These are phyloP conservation scores for Drosophila mettleri DNA, from an alignment of 2,888 invertebrate species.

Conservation along the genomic window DNA sequence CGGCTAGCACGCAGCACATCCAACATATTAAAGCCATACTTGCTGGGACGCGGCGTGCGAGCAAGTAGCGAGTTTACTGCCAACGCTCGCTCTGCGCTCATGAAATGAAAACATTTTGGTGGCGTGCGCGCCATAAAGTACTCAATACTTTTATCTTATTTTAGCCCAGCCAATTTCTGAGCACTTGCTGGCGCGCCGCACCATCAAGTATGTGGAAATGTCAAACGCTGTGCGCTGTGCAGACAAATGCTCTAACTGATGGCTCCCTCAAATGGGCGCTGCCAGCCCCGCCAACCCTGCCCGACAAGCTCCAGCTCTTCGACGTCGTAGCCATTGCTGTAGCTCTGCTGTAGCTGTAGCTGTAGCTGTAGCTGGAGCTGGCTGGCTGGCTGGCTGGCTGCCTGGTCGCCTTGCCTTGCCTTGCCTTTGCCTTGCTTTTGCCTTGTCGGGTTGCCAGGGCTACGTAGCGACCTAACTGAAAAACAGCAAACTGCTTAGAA, in stretches of 20 bases:
- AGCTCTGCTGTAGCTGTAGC: slow-evolving; percentile 53
- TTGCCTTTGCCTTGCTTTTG: slow-evolving; percentile 46
- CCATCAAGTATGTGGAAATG: slow-evolving; percentile 84
- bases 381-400: slow-evolving; percentile 64
- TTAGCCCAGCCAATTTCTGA: slow-evolving; percentile 45
- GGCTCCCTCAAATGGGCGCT: slow-evolving; percentile 82
- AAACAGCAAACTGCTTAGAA: slow-evolving; percentile 41
- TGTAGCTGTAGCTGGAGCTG: slow-evolving; percentile 52
- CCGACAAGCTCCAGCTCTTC: slow-evolving; percentile 66
- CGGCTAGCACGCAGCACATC: slow-evolving; percentile 31
- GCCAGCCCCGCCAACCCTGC: slow-evolving; percentile 73
- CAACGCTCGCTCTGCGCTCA: slow-evolving; percentile 12
- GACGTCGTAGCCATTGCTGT: slow-evolving; percentile 52
- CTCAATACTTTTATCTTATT: slow-evolving; percentile 69
- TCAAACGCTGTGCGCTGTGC: slow-evolving; percentile 80
- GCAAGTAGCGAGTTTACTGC: slow-evolving; percentile 58
- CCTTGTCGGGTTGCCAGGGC: slow-evolving; percentile 59
- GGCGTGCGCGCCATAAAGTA: slow-evolving; percentile 82
- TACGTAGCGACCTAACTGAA: slow-evolving; percentile 34
- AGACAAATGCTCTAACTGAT: slow-evolving; percentile 80
- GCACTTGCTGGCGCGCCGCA: slow-evolving; percentile 80
- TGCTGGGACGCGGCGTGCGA: slow-evolving; percentile 73
- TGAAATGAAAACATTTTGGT: slow-evolving; percentile 80
- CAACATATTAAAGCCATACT: slow-evolving; percentile 61
- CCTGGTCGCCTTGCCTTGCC: slow-evolving; percentile 53